A percentile compares a stretch with the other conserved stretches of the same genome.
phyloP scores from a whole-genome alignment of 2,113 vertebrate species.

The Callorhinus ursinus region DNA sequence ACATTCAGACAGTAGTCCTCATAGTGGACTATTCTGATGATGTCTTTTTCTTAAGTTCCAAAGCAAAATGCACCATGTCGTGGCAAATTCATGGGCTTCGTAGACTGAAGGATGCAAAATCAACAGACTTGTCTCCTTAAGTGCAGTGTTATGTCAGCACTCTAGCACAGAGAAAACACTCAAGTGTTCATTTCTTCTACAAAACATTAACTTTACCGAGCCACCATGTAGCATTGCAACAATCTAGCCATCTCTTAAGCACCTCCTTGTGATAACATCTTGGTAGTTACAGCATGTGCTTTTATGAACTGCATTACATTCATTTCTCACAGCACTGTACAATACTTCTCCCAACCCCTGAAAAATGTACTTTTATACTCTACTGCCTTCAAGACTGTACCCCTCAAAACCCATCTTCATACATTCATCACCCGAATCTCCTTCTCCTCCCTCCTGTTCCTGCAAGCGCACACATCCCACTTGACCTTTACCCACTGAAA shows the following conservation, averaged over 20 bases:
- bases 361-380: not conserved
- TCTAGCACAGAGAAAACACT: not conserved
- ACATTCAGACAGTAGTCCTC: not conserved
- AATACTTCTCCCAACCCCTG: not conserved
- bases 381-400: not conserved
- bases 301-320: not conserved
- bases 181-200: not conserved
- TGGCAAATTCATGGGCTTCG: not conserved
- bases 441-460: not conserved
- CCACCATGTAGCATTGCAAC: not conserved
- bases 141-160: not conserved
- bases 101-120: not conserved
- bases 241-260: slow-evolving; percentile 33
- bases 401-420: not conserved
- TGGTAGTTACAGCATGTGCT: not conserved
- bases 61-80: not conserved
- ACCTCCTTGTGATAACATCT: not conserved
- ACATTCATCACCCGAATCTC: not conserved
- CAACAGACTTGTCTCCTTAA: not conserved
- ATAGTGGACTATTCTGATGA: not conserved
- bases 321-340: not conserved
- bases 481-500: not conserved
- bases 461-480: too few relatives aligned
- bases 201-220: slow-evolving; percentile 37
- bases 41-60: not conserved